These are phyloP conservation scores for Nomia melanderi DNA, from an alignment of 1,140 invertebrate species.

Conservation along the genomic window DNA sequence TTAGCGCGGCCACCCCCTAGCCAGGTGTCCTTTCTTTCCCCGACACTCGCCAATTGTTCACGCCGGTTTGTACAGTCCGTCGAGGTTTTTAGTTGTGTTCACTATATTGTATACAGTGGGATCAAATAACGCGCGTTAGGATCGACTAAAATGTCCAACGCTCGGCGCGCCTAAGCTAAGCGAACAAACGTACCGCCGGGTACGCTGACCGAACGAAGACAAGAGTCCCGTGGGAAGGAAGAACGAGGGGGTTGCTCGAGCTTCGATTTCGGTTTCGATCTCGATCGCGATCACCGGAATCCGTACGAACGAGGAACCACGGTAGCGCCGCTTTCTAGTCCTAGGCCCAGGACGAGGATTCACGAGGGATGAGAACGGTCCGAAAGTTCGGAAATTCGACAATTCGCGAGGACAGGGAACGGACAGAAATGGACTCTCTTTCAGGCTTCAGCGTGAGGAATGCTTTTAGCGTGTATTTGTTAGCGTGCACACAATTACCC, in stretches of 20 bases:
- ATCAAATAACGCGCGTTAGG: constrained; percentile 72
- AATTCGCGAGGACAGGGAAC: neutral
- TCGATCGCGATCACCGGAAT: too few species aligned
- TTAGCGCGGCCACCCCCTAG: too few species aligned
- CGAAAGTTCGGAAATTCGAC: constrained; percentile 8
- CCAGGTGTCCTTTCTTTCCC: neutral
- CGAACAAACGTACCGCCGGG: neutral
- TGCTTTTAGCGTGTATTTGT: constrained; percentile 45
- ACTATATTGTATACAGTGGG: constrained; percentile 74
- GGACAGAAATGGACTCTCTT: constrained; percentile 24
- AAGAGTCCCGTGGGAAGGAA: neutral
- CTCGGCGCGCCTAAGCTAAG: constrained; percentile 13
- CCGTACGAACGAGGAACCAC: too few species aligned
- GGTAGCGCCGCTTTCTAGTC: constrained; percentile 43
- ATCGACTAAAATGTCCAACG: constrained; percentile 23
- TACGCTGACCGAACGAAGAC: constrained; percentile 17
- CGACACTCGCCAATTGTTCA: neutral
- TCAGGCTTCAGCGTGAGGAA: constrained; percentile 54
- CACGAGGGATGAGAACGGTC: constrained; percentile 9
- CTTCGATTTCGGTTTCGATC: too few species aligned
- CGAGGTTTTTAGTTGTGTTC: constrained; percentile 74
- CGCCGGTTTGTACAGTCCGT: constrained; percentile 65
- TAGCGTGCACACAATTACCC: constrained; percentile 61
- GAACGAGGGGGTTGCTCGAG: neutral
- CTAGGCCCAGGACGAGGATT: neutral